Percentiles rank a stretch among this genome's conserved stretches.
Evolutionary conservation across 1,140 invertebrate species (phyloP).

Genomic region (Psix sp.): DNA sequence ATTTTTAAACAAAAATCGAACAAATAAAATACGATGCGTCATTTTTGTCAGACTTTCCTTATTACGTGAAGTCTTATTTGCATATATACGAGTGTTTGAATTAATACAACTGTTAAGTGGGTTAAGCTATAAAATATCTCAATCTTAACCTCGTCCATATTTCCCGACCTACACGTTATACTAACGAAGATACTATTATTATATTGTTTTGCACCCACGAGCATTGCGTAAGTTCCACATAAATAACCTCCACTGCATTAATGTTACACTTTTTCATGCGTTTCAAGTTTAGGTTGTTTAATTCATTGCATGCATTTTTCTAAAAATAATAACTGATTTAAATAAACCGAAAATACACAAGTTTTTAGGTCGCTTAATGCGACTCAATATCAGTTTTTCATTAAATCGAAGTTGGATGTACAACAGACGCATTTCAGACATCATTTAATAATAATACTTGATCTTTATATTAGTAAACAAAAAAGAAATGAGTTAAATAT

Average conservation of each 20-base stretch:
- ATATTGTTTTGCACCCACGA: slow-evolving; percentile 47
- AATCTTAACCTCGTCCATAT: slow-evolving; percentile 56
- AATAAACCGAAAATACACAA: slow-evolving; percentile 9
- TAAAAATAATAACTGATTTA: slow-evolving; percentile 31
- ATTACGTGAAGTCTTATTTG: slow-evolving; percentile 33
- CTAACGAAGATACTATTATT: slow-evolving; percentile 43
- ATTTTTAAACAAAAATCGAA: no score
- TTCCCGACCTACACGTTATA: slow-evolving; percentile 46
- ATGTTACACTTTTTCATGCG: slow-evolving; percentile 30
- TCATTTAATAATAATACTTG: no score
- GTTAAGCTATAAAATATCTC: slow-evolving; percentile 61
- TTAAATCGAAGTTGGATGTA: no score
- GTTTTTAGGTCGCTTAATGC: no score
- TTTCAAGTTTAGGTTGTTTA: slow-evolving; percentile 13
- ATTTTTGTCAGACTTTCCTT: slow-evolving; percentile 30
- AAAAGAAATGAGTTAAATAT: no score
- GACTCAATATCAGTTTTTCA: no score
- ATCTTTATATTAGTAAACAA: no score
- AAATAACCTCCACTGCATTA: slow-evolving; percentile 32
- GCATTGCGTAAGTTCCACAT: slow-evolving; percentile 39
- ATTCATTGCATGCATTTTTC: slow-evolving; percentile 13
- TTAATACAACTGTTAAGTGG: slow-evolving; percentile 54
- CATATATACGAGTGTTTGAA: slow-evolving; percentile 49
- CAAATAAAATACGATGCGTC: no score
- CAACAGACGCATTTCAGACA: no score